Percentiles rank a stretch among this genome's conserved stretches.
These are phyloP conservation scores for Drosophila subobscura DNA, from an alignment of 1,140 invertebrate genomes.

Conservation along the genomic window DNA sequence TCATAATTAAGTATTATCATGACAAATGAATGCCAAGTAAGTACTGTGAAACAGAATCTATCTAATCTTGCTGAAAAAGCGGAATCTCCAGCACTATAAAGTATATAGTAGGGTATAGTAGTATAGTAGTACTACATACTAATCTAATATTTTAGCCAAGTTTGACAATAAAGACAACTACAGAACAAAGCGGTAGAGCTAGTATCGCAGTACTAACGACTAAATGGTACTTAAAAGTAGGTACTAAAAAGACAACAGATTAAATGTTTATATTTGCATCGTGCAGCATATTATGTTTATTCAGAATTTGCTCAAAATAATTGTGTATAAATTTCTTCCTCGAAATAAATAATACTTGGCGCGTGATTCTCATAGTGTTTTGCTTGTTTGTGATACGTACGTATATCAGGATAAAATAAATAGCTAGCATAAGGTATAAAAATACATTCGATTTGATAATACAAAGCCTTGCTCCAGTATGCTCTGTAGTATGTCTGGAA, in stretches of 20 bases:
- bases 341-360: constrained; percentile 76
- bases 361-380: constrained; percentile 51
- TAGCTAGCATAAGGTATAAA: constrained; percentile 59
- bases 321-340: constrained; percentile 46
- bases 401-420: constrained; percentile 67
- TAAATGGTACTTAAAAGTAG: too few relatives aligned
- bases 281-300: constrained; percentile 59
- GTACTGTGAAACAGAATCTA: too few relatives aligned
- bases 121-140: too few relatives aligned
- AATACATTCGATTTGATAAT: constrained; percentile 66
- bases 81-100: too few relatives aligned
- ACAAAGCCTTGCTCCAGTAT: constrained; percentile 18
- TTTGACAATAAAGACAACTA: too few relatives aligned
- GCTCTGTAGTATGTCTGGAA: constrained; percentile 7
- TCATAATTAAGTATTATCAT: too few relatives aligned
- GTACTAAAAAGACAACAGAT: neutral
- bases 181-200: too few relatives aligned
- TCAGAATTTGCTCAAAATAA: constrained; percentile 52
- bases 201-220: too few relatives aligned
- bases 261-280: constrained; percentile 20
- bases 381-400: constrained; percentile 45
- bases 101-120: too few relatives aligned
- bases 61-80: too few relatives aligned
- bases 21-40: too few relatives aligned
- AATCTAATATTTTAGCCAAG: too few relatives aligned